Percentiles rank a stretch among this genome's conserved stretches.
Evolutionary conservation across 2,797 vertebrate species (phyloP).

Genomic region (Peromyscus aztecus): DNA sequence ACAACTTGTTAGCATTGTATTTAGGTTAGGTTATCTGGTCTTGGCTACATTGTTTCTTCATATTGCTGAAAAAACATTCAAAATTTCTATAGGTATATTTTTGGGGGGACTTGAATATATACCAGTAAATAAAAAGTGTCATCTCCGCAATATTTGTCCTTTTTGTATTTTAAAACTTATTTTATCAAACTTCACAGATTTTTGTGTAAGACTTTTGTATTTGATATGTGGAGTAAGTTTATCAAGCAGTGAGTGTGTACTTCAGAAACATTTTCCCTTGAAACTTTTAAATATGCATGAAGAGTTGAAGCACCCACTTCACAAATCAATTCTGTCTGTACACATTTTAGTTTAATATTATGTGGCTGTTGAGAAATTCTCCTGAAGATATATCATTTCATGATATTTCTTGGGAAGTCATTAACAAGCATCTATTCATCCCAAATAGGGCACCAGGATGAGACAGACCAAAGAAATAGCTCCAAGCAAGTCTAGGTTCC

Average conservation of each 20-base stretch:
- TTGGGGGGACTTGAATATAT: background rate
- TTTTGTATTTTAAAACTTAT: background rate
- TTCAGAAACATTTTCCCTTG: background rate
- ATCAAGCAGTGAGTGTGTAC: background rate
- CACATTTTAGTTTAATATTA: background rate
- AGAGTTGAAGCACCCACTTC: background rate
- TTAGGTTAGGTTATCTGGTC: too few relatives aligned
- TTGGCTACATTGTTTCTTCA: background rate
- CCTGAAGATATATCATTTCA: background rate
- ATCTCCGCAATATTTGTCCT: background rate
- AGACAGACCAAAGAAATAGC: background rate
- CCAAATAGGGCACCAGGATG: background rate
- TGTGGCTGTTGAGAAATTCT: background rate
- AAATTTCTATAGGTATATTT: background rate
- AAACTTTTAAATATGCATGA: background rate
- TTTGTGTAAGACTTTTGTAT: background rate
- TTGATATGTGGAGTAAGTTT: background rate
- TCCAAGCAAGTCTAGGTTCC: background rate
- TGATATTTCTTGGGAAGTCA: background rate
- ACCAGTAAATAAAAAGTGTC: background rate
- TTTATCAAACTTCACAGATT: background rate
- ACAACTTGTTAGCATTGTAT: background rate
- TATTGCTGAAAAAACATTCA: background rate
- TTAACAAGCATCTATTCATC: background rate
- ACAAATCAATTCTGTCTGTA: background rate